Evolutionary conservation across 2,888 invertebrate genomes (phyloP).

Genomic region (Coremacera marginata): DNA sequence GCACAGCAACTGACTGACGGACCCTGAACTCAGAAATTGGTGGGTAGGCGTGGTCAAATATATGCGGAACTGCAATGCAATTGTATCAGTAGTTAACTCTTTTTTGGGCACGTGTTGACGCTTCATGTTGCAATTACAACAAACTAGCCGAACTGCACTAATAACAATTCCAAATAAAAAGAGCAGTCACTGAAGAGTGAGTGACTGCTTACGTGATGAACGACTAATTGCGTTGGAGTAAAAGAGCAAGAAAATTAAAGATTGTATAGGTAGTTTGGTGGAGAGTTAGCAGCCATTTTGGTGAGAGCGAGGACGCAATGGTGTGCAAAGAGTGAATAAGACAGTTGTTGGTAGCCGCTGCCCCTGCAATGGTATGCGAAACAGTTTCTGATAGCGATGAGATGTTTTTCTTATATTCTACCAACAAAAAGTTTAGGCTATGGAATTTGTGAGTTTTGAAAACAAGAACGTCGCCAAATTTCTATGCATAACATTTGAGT

Average conservation of each 20-base stretch:
- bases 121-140: not conserved
- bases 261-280: constrained; percentile 12
- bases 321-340: not conserved
- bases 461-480: not conserved
- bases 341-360: constrained; percentile 30
- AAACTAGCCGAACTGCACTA: constrained; percentile 48
- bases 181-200: not conserved
- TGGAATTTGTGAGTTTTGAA: not conserved
- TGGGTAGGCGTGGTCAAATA: constrained; percentile 51
- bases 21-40: not conserved
- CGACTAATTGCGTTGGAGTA: not conserved
- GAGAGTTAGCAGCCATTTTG: constrained; percentile 59
- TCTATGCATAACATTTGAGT: not conserved
- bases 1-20: constrained; percentile 28
- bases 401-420: too few species aligned
- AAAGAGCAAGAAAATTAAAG: not conserved
- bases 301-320: constrained; percentile 57
- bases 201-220: constrained; percentile 34
- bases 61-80: not conserved
- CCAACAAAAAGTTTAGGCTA: too few species aligned
- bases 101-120: constrained; percentile 46
- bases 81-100: constrained; percentile 49
- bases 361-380: not conserved
- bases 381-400: not conserved
- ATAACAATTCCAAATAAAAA: constrained; percentile 35